phyloP scores from a whole-genome alignment of 2,888 invertebrate genomes.

The Folsomia manolachei region DNA sequence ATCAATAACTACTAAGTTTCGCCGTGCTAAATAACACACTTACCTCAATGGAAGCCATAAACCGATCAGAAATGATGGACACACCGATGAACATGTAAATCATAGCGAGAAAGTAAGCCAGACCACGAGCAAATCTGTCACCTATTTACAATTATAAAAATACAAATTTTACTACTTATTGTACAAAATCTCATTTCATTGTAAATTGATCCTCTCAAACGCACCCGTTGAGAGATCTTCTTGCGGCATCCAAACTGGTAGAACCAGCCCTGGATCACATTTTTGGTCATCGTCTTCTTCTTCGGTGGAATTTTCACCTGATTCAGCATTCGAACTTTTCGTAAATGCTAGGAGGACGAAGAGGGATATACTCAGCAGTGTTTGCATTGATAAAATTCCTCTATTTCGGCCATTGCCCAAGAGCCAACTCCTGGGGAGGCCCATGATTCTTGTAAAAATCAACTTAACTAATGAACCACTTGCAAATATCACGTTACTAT shows the following conservation, averaged over 20 bases:
- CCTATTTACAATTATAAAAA: slow-evolving; percentile 54
- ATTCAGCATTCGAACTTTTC: not conserved
- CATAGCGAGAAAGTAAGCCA: slow-evolving; percentile 83
- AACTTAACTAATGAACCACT: no score
- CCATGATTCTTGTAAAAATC: no score
- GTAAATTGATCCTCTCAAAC: not conserved
- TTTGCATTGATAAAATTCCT: not conserved
- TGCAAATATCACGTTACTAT: not conserved
- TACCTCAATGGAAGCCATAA: slow-evolving; percentile 99
- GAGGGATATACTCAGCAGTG: not conserved
- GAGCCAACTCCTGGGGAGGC: slow-evolving; percentile 18
- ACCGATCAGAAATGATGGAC: slow-evolving; percentile 96
- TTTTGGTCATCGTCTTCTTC: slow-evolving; percentile 22
- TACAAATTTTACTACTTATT: no score
- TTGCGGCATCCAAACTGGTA: slow-evolving; percentile 86
- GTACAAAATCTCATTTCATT: not conserved
- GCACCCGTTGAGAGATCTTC: slow-evolving; percentile 63
- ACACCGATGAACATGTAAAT: slow-evolving; percentile 97
- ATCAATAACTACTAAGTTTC: no score
- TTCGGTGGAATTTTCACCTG: not conserved
- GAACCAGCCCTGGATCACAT: slow-evolving; percentile 80
- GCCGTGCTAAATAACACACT: no score
- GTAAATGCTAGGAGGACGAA: not conserved
- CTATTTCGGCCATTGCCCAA: slow-evolving; percentile 7
- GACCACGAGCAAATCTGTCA: slow-evolving; percentile 79